Evolutionary conservation across 2,888 invertebrate species (phyloP), one percentile per base, ranked within the genome.

Genomic region (Cryptus viduatorius): DNA sequence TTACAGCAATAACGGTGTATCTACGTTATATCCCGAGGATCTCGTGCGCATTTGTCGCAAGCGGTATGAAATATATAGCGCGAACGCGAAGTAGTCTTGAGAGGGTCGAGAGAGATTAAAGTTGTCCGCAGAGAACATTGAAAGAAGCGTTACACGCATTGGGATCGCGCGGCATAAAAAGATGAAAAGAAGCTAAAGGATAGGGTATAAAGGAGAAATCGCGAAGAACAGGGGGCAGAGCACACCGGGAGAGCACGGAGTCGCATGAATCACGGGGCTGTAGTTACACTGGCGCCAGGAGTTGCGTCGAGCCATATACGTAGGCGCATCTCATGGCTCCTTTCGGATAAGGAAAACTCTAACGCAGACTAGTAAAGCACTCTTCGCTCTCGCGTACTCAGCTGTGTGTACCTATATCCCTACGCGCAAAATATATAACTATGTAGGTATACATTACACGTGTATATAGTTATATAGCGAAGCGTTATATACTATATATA

Each of bases 241-340:
- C 61, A 69, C 10, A 59, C 67, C 83, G 76, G 80, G 59, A 79
- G 69, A 72, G 69, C 76, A 50, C 65, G 65, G 50, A 77, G 53
- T 84, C 86, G 82, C 83, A 86, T 86, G 86, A 86, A 86, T 86
- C 86, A 86, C 84, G 76, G 61, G 12, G 67, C 86, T 69, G 85
- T 81, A 84, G 86, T 86, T 84, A 68, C 79, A 82, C 86, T 86
- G 86, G 86, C 86, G 86, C 86, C 86, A 86, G 84, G 84, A 84
- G 84, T 86, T 82, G 86, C 86, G 84, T 84, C 86, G 86, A 71
- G 72, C 86, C 86, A 86, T 86, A 86, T 86, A 84, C 84, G 86
- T 86, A 84, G 76, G 68, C 75, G 81, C 84, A 82, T 84, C 83
- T 71, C 82, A 69, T 42, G 84, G 84, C 82, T 86, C 84, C 81